Percentiles rank a stretch among this genome's conserved stretches.
Conservation (phyloP, 2,888 invertebrate genomes). For the Drosophila demipolita region DNA sequence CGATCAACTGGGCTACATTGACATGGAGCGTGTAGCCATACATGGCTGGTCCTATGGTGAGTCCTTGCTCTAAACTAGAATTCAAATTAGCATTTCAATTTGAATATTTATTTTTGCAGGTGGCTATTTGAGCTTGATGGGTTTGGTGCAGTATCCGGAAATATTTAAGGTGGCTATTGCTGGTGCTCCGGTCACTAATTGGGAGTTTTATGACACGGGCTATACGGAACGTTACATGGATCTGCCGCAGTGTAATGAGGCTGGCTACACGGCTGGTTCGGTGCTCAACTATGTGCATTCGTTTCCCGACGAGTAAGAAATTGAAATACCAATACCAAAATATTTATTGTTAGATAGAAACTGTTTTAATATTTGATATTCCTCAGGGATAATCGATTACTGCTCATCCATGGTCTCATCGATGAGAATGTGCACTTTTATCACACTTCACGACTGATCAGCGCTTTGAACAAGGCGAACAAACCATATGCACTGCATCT, state of each 20-base stretch:
- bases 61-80: slow-evolving; percentile 3
- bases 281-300: slow-evolving; percentile 93
- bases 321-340: not conserved
- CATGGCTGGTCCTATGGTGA: slow-evolving; percentile 99
- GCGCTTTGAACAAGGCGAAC: slow-evolving; percentile 95
- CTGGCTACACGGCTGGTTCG: slow-evolving; percentile 93
- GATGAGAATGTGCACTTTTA: slow-evolving; percentile 99
- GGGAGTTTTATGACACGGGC: slow-evolving; percentile 99
- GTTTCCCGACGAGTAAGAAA: slow-evolving; percentile 94
- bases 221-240: slow-evolving; percentile 99
- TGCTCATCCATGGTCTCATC: slow-evolving; percentile 98
- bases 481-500: slow-evolving; percentile 98
- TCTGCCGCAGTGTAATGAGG: slow-evolving; percentile 90
- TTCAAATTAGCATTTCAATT: not conserved
- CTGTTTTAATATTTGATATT: not conserved
- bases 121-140: slow-evolving; percentile 98
- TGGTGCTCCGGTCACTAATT: slow-evolving; percentile 98
- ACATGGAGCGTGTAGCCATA: slow-evolving; percentile 96
- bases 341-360: not conserved
- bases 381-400: slow-evolving; percentile 92
- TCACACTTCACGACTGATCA: slow-evolving; percentile 96
- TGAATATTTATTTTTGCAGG: slow-evolving; percentile 84
- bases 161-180: slow-evolving; percentile 98
- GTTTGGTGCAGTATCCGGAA: slow-evolving; percentile 95
- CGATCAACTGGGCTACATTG: slow-evolving; percentile 94